Evolutionary conservation across 1,140 invertebrate genomes (phyloP), one percentile per base, ranked within the genome.

Genomic region (Ceratitis capitata): DNA sequence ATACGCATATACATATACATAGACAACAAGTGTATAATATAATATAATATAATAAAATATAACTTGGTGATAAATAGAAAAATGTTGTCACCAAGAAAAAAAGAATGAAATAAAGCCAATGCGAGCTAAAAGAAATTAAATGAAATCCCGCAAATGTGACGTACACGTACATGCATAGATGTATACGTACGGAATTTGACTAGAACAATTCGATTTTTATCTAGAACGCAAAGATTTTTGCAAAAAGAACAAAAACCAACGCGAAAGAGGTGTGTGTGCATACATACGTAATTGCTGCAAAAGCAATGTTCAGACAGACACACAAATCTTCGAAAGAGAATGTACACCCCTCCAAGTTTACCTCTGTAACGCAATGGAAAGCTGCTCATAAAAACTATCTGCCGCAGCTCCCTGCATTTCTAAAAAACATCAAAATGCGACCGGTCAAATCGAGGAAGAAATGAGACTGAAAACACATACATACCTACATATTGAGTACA

Each of bases 381-480:
- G n/a, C n/a, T n/a, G n/a, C n/a, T n/a, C n/a, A n/a, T n/a, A n/a
- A n/a, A n/a, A n/a, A n/a, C n/a, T n/a, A n/a, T n/a, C n/a, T n/a
- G n/a, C n/a, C n/a, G n/a, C n/a, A n/a, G n/a, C n/a, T n/a, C n/a
- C n/a, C n/a, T n/a, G n/a, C n/a, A n/a, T n/a, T n/a, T n/a, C n/a
- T n/a, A n/a, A n/a, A n/a, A n/a, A n/a, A n/a, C n/a, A n/a, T n/a
- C n/a, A n/a, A n/a, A n/a, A n/a, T n/a, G n/a, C n/a, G n/a, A n/a
- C n/a, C n/a, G n/a, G n/a, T n/a, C n/a, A n/a, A n/a, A n/a, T n/a
- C n/a, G n/a, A 86, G 86, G 88, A 86, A 82, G 86, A 84, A 85
- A 85, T 9, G n/a, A 19, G 83, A 58, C 26, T 83, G 49, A 86
- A 86, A 86, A 56, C 83, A 19, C 74, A 12, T 2, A 56, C 5